Evolutionary conservation across 30 jellyfish, hydroid and myxozoan species (phyloP), one percentile per base, ranked within the genome.

Genomic region (Aurelia sp.): DNA sequence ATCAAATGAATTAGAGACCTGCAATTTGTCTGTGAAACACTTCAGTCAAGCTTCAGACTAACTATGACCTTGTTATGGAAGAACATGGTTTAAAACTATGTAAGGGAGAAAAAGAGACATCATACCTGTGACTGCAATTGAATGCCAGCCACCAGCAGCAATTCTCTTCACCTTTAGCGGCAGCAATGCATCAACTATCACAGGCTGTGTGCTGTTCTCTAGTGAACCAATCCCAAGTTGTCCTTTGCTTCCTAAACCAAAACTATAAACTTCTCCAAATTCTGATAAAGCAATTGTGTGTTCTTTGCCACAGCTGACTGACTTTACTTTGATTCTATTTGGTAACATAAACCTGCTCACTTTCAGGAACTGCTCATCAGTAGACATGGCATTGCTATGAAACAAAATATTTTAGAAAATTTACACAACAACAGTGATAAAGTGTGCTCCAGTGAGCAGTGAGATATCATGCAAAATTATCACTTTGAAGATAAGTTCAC

Each of bases 61-160:
- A 27, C 33, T 27, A 2, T 27, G 33, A 27, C 33, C 33, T 27
- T 2, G 33, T 27, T 27, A 1, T 27, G 33, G 33, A 19, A 19
- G 35, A 51, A 10, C 50, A 37, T 37, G 50, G 9, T 37, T 37
- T 0, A 37, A 37, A 37, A 37, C 50, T 37, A 37, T 7, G 2
- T 4, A 44, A 64, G 35, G 41, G 3, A 37, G 41, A 17, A 8
- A 17, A 6, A 13, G 18, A 17, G n/a, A 13, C 60, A 7, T 11
- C 23, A 31, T 80, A 96, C 99, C 97, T 71, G 98, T 62, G 16
- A 91, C 62, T 47, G 91, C 99, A 70, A 91, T 18, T 3, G 97
- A 83, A 81, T 96, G 99, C 99, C 99, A 96, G 18, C 99, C 99
- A 67, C 98, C 99, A 52, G 98, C 97, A 23, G 95, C 89, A 62